Conservation (phyloP, 2,888 invertebrate species). For the Tinea semifulvella region DNA sequence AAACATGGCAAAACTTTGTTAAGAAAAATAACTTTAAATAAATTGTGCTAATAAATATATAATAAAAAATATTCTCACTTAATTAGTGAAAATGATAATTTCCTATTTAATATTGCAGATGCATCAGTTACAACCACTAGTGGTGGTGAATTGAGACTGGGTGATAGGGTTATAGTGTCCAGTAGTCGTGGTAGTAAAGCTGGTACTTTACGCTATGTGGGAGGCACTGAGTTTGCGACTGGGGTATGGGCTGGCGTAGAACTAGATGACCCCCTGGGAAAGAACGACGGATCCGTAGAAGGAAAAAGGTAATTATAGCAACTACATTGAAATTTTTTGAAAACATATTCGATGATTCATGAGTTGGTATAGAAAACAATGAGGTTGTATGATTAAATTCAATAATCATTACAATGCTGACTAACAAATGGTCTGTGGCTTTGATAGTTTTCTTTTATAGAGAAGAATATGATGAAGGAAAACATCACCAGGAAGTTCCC, state of each 20-base stretch:
- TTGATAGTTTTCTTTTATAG: no score
- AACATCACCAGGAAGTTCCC: no score
- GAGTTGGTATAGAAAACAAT: no score
- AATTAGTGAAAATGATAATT: background rate
- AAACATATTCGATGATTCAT: no score
- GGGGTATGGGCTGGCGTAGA: conserved; percentile 98
- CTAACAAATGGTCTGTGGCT: no score
- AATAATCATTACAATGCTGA: no score
- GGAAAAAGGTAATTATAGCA: conserved; percentile 81
- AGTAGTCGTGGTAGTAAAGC: conserved; percentile 89
- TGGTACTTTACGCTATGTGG: conserved; percentile 86
- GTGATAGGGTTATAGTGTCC: conserved; percentile 91
- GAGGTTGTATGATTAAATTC: no score
- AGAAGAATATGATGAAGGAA: no score
- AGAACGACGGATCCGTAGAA: conserved; percentile 95
- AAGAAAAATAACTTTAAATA: conserved; percentile 1
- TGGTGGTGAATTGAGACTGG: conserved; percentile 75
- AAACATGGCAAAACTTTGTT: no score
- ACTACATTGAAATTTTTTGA: no score
- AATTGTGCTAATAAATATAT: background rate
- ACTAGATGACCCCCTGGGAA: conserved; percentile 91
- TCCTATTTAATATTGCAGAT: conserved; percentile 29
- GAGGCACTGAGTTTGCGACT: conserved; percentile 87
- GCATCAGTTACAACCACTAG: conserved; percentile 52
- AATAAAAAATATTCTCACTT: background rate